These are phyloP conservation scores for Turnix velox DNA, from an alignment of 2,113 vertebrate species.

Conservation along the genomic window DNA sequence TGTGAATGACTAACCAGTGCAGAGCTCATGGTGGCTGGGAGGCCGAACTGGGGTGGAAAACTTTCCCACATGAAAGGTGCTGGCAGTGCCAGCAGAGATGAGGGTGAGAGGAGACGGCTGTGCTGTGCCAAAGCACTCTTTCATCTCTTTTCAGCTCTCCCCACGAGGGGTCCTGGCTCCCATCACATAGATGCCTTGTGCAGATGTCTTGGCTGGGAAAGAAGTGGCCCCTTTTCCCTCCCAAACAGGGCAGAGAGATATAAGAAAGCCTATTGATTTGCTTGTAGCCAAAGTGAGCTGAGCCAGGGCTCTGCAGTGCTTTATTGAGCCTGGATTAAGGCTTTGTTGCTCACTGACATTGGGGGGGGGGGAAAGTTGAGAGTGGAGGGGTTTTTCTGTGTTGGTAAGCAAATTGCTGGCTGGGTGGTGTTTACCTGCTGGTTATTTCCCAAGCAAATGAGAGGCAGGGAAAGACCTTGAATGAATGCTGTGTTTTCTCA, in stretches of 20 bases:
- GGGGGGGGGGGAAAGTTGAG: background rate
- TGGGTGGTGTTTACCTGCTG: background rate
- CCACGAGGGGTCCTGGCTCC: constrained; percentile 58
- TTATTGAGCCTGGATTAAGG: constrained; percentile 35
- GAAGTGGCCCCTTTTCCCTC: constrained; percentile 48
- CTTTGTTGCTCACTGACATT: constrained; percentile 16
- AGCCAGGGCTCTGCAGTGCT: constrained; percentile 16
- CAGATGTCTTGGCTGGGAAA: constrained; percentile 64
- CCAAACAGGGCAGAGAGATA: constrained; percentile 1
- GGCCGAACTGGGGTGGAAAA: constrained; percentile 24
- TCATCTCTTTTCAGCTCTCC: constrained; percentile 54
- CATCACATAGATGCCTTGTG: constrained; percentile 56
- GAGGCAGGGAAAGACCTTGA: background rate
- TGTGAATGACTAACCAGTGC: background rate
- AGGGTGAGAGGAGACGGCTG: background rate
- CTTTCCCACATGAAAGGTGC: background rate
- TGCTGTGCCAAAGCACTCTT: constrained; percentile 36
- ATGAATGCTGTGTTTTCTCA: background rate
- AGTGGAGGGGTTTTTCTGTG: background rate
- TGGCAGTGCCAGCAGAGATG: constrained; percentile 54
- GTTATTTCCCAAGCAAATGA: background rate
- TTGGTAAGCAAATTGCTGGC: background rate
- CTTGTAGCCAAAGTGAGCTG: background rate
- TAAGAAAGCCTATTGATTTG: constrained; percentile 58
- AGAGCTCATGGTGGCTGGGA: background rate